phyloP scores from a whole-genome alignment of 2,113 vertebrate species.

The Chaenogobius annularis region DNA sequence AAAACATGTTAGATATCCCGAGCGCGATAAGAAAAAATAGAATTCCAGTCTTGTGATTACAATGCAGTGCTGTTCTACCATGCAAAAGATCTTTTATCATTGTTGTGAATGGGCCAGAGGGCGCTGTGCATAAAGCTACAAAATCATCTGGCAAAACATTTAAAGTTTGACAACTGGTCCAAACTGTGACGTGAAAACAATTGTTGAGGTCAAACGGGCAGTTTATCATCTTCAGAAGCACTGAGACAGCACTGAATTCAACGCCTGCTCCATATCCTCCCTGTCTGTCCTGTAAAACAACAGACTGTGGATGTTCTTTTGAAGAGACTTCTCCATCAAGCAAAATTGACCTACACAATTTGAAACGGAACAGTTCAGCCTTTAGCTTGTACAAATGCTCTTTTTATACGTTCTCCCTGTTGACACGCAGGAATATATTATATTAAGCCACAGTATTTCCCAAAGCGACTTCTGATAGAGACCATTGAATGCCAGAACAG shows the following conservation, averaged over 20 bases:
- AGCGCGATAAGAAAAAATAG: background rate
- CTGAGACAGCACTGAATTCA: constrained; percentile 32
- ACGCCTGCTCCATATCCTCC: constrained; percentile 40
- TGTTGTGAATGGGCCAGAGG: constrained; percentile 33
- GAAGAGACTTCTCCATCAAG: constrained; percentile 10
- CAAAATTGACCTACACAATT: constrained; percentile 9
- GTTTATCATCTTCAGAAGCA: constrained; percentile 54
- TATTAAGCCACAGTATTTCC: constrained; percentile 36
- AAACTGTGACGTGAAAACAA: constrained; percentile 14
- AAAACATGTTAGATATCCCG: too few relatives aligned
- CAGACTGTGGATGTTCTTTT: constrained; percentile 24
- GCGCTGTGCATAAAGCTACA: constrained; percentile 27
- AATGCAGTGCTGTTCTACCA: background rate
- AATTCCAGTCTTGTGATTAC: background rate
- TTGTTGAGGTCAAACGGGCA: constrained; percentile 34
- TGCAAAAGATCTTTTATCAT: background rate
- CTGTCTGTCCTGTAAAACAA: constrained; percentile 29
- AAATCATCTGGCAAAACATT: background rate
- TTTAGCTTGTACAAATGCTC: constrained; percentile 20
- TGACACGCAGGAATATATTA: constrained; percentile 13
- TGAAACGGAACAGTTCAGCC: constrained; percentile 13
- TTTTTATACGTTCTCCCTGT: constrained; percentile 26
- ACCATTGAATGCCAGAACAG: constrained; percentile 42
- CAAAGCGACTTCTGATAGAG: constrained; percentile 40
- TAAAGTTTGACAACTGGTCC: constrained; percentile 26